Conservation (phyloP, 2,888 invertebrate genomes). For the Oxystoma pomonae region DNA sequence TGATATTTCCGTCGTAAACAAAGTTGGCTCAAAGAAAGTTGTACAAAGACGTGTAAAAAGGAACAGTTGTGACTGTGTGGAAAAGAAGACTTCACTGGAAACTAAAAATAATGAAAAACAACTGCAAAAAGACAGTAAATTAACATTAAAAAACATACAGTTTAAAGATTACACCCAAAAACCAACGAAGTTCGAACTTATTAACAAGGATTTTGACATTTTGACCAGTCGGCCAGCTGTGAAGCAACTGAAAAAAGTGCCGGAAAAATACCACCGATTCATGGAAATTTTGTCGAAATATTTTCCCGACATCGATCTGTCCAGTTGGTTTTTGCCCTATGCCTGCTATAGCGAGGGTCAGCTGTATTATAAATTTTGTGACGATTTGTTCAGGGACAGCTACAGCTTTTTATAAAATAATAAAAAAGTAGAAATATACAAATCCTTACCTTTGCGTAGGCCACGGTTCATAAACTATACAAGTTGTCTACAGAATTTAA, state of each 20-base stretch:
- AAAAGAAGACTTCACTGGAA: not conserved
- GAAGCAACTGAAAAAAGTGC: slow-evolving; percentile 27
- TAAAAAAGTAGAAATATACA: not conserved
- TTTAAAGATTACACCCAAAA: not conserved
- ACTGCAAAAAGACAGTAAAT: not conserved
- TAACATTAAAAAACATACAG: too few relatives aligned
- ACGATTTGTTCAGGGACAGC: slow-evolving; percentile 29
- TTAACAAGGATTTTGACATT: not conserved
- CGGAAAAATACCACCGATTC: slow-evolving; percentile 33
- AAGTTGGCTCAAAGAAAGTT: not conserved
- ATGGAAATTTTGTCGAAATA: slow-evolving; percentile 34
- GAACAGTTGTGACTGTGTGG: not conserved
- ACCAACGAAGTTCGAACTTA: not conserved
- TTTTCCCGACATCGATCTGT: slow-evolving; percentile 36
- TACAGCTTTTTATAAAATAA: slow-evolving; percentile 31
- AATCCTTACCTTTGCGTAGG: too few relatives aligned
- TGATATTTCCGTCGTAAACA: not conserved
- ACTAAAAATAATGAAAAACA: not conserved
- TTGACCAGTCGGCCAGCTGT: not conserved
- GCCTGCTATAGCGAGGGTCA: slow-evolving; percentile 41
- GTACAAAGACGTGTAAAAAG: not conserved
- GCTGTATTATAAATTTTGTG: slow-evolving; percentile 40
- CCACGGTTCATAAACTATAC: too few relatives aligned
- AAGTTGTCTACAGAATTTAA: too few relatives aligned
- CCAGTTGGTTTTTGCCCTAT: slow-evolving; percentile 38